Base-by-base conservation (phyloP, 2,797 vertebrate genomes). In the Botia almorhae region DNA sequence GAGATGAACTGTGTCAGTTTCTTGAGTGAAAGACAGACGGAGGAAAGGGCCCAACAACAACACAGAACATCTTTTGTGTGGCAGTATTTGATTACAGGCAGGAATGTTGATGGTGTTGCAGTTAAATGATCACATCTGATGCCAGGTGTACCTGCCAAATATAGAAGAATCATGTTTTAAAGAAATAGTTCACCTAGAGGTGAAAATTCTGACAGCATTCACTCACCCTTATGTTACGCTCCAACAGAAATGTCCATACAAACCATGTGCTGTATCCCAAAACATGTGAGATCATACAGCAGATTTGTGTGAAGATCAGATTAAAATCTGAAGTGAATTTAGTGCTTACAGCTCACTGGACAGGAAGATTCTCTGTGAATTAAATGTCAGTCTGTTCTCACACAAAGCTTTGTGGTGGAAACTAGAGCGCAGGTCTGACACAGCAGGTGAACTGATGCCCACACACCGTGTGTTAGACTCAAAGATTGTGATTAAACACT, bases 1-100 rank as follows among this genome's bases (percentile, higher is more conserved):
- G 88, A 87, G 90, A 90, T 91, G 87, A 87, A 93, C 90, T 90
- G 87, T 90, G 87, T 90, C 88, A 91, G 91, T 91, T 92, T 89
- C 87, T 87, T 77, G 43, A 89, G 88, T 61, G 58, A 89, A 67
- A 85, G 75, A 14, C 69, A 81, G 61, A 70, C 67, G 43, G 69
- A 4, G 67, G 69, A 80, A 81, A 53, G 67, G 82, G 71, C 87
- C 86, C 87, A 84, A 89, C 86, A 88, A 89, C 90, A 87, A 88
- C 88, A 91, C 90, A 90, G 88, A 93, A 91, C 90, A 84, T 71
- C 82, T 84, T 85, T 85, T 70, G 78, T 80, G 86, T 82, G 84
- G 84, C 82, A 86, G 69, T 91, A 89, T 91, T 85, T 89, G 92
- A 93, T 93, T 91, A 89, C 88, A 83, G 74, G 33, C 79, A 83